These are phyloP conservation scores for Calephelis perditalis DNA, from an alignment of 2,888 invertebrate species.

Conservation along the genomic window DNA sequence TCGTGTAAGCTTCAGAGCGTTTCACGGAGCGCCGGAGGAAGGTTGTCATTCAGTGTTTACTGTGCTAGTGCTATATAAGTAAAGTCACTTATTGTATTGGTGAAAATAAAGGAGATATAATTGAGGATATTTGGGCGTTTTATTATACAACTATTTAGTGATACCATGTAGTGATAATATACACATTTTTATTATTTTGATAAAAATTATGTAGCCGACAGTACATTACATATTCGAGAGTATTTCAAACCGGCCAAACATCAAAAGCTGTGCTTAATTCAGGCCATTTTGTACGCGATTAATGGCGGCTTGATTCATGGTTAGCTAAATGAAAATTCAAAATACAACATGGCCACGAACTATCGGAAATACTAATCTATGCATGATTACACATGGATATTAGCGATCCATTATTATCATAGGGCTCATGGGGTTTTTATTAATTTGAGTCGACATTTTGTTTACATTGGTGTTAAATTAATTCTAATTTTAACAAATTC, in stretches of 20 bases:
- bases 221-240: slow-evolving; percentile 10
- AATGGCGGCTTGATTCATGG: slow-evolving; percentile 18
- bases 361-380: slow-evolving; percentile 15
- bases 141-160: too few species aligned
- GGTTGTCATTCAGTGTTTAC: too few species aligned
- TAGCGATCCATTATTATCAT: slow-evolving; percentile 9
- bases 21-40: too few species aligned
- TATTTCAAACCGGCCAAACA: slow-evolving; percentile 13
- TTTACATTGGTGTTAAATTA: not conserved
- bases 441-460: not conserved
- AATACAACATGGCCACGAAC: slow-evolving; percentile 16
- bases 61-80: too few species aligned
- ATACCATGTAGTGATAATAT: too few species aligned
- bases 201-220: slow-evolving; percentile 1
- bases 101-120: too few species aligned
- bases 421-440: slow-evolving; percentile 3
- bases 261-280: slow-evolving; percentile 16
- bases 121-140: too few species aligned
- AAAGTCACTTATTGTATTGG: too few species aligned
- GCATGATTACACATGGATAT: slow-evolving; percentile 14
- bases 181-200: too few species aligned
- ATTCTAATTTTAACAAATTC: too few species aligned
- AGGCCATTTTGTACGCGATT: slow-evolving; percentile 18
- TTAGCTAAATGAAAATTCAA: slow-evolving; percentile 20
- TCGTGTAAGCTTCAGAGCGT: too few species aligned